These are phyloP conservation scores for Zaprionus capensis DNA, from an alignment of 1,140 invertebrate genomes.

Conservation along the genomic window DNA sequence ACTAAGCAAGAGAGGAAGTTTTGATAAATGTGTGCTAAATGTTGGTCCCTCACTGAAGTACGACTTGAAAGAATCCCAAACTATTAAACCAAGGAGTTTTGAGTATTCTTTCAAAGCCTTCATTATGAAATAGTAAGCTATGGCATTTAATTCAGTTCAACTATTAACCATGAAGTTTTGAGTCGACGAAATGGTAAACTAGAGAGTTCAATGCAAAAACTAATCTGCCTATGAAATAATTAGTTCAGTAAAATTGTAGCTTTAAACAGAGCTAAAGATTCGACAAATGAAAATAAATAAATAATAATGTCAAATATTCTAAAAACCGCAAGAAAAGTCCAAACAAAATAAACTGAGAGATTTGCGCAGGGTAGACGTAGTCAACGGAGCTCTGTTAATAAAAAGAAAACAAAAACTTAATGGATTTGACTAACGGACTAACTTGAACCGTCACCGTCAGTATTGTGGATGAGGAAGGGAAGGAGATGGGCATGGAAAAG, in stretches of 20 bases:
- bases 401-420: slow-evolving; percentile 75
- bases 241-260: too few species aligned
- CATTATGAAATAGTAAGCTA: not conserved
- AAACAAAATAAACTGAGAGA: slow-evolving; percentile 37
- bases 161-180: too few species aligned
- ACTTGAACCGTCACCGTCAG: slow-evolving; percentile 34
- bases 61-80: not conserved
- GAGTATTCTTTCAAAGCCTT: too few species aligned
- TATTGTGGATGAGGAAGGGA: not conserved
- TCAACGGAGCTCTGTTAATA: slow-evolving; percentile 58
- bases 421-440: slow-evolving; percentile 73
- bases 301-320: slow-evolving; percentile 46
- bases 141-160: not conserved
- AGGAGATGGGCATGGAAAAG: not conserved
- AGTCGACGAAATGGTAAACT: too few species aligned
- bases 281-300: slow-evolving; percentile 44
- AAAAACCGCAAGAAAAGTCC: slow-evolving; percentile 18
- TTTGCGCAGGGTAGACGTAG: slow-evolving; percentile 56
- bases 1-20: not conserved
- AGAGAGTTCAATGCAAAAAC: too few species aligned
- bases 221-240: too few species aligned
- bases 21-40: not conserved
- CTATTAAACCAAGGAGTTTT: not conserved
- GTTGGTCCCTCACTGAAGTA: not conserved
- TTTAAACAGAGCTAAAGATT: too few species aligned